phyloP scores from a whole-genome alignment of 2,888 invertebrate genomes.

The Mamestra brassicae region DNA sequence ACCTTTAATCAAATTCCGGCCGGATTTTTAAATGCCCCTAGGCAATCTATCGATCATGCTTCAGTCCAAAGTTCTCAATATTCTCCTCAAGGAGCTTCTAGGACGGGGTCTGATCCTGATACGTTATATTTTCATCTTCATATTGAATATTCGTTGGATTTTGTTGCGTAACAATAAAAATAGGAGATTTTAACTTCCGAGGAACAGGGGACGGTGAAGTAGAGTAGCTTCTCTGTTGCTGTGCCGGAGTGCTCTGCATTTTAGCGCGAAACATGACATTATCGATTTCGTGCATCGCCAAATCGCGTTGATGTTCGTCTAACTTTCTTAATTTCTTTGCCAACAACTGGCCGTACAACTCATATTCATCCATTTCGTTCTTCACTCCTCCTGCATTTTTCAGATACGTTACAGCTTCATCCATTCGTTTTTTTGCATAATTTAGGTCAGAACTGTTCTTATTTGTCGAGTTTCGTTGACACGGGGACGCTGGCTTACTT shows the following conservation, averaged over 20 bases:
- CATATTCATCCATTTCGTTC: constrained; percentile 82
- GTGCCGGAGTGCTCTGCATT: constrained; percentile 74
- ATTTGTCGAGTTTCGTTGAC: constrained; percentile 47
- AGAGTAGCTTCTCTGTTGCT: constrained; percentile 71
- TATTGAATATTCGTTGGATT: constrained; percentile 70
- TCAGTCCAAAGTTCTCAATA: constrained; percentile 23
- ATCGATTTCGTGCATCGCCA: constrained; percentile 88
- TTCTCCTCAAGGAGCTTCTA: constrained; percentile 28
- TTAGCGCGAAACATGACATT: constrained; percentile 85
- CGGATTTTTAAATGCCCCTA: constrained; percentile 9
- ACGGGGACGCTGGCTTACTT: constrained; percentile 57
- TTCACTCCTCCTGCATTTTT: constrained; percentile 66
- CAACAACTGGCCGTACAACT: constrained; percentile 83
- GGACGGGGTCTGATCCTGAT: constrained; percentile 71
- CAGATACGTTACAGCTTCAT: constrained; percentile 67
- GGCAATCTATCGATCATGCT: constrained; percentile 12
- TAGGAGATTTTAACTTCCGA: constrained; percentile 79
- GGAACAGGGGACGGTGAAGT: constrained; percentile 75
- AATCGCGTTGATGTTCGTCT: constrained; percentile 84
- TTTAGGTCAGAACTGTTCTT: constrained; percentile 52
- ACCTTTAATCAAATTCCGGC: constrained; percentile 17
- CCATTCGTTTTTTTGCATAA: constrained; percentile 70
- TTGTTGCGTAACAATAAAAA: constrained; percentile 79
- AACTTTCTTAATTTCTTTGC: constrained; percentile 85
- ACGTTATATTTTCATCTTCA: constrained; percentile 80